Conservation (phyloP, 2,797 vertebrate genomes). For the Ptychadena robeensis region DNA sequence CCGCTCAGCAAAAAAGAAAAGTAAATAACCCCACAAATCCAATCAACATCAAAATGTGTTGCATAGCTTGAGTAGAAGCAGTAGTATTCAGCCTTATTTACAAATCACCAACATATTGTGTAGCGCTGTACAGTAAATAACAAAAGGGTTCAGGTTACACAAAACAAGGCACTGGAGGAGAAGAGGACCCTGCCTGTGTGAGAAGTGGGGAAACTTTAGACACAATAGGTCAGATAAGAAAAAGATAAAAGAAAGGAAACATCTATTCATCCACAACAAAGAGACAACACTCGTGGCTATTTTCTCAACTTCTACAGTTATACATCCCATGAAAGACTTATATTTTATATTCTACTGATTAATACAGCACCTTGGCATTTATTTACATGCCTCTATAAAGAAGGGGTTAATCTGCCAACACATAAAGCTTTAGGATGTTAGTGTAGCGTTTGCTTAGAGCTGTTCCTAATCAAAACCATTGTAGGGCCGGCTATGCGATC, state of each 20-base stretch:
- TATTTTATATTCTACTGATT: not conserved
- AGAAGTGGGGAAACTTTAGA: not conserved
- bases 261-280: not conserved
- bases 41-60: not conserved
- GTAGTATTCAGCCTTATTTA: not conserved
- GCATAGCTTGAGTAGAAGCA: no score
- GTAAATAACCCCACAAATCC: not conserved
- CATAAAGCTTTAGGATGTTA: conserved; percentile 24
- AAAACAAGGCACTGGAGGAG: not conserved
- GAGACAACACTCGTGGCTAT: not conserved
- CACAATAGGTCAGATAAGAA: not conserved
- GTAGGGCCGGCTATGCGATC: conserved; percentile 46
- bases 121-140: not conserved
- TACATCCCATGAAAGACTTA: not conserved
- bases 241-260: not conserved
- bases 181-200: not conserved
- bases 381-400: conserved; percentile 22
- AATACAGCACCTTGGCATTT: not conserved
- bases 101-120: not conserved
- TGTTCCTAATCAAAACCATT: conserved; percentile 56
- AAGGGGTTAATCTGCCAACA: conserved; percentile 51
- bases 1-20: not conserved
- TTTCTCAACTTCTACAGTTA: not conserved
- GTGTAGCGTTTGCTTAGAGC: conserved; percentile 33
- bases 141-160: not conserved